Conservation (phyloP, 2,113 vertebrate genomes). For the Aegithalos caudatus region DNA sequence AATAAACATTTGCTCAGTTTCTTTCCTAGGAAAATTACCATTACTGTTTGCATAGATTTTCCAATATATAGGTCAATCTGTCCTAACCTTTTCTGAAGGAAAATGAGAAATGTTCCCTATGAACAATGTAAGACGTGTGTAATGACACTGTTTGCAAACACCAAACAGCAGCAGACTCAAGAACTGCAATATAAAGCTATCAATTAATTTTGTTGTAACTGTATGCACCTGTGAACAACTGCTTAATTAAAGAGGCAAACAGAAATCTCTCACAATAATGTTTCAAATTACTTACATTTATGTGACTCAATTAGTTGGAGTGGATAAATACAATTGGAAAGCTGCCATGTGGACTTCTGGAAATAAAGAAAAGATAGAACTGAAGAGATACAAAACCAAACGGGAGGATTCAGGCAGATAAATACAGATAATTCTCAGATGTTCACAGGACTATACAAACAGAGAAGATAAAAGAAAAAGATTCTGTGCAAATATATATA, state of each 20-base stretch:
- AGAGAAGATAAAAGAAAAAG: slow-evolving; percentile 61
- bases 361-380: slow-evolving; percentile 64
- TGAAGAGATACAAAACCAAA: slow-evolving; percentile 59
- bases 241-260: slow-evolving; percentile 82
- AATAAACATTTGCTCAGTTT: slow-evolving; percentile 66
- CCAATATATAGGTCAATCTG: slow-evolving; percentile 59
- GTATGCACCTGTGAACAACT: slow-evolving; percentile 82
- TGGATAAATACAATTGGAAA: slow-evolving; percentile 80
- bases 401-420: slow-evolving; percentile 48
- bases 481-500: slow-evolving; percentile 31
- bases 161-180: slow-evolving; percentile 65
- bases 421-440: slow-evolving; percentile 50
- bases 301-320: slow-evolving; percentile 78
- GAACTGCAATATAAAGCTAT: slow-evolving; percentile 76
- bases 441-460: slow-evolving; percentile 62
- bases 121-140: slow-evolving; percentile 59
- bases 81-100: slow-evolving; percentile 62
- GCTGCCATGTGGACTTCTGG: slow-evolving; percentile 69
- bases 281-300: slow-evolving; percentile 76
- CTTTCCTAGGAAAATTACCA: slow-evolving; percentile 59
- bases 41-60: slow-evolving; percentile 67
- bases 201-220: slow-evolving; percentile 84
- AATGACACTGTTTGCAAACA: slow-evolving; percentile 70
- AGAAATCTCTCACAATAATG: slow-evolving; percentile 80
- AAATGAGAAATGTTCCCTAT: slow-evolving; percentile 60